Base-by-base conservation (phyloP, 2,888 invertebrate genomes). In the Drosophila atroscutellata region DNA sequence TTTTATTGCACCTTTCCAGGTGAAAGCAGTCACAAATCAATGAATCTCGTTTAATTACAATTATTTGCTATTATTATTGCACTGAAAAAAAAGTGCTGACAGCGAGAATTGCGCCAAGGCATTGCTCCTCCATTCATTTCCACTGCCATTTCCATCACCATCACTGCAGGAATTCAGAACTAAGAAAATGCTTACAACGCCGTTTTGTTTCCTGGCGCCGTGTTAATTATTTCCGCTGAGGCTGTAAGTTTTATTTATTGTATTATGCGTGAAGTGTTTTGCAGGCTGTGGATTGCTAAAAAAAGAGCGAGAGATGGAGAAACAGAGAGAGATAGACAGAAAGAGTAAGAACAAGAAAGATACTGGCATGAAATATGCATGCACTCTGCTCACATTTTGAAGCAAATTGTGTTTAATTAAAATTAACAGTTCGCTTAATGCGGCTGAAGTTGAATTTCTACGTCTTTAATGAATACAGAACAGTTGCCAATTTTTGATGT, bases 201-300 rank as follows among this genome's bases (percentile, higher is more conserved):
- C 74, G 56, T 77, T 83, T 63, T 68, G 61, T 72, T 71, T 66
- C 69, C 60, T 62, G 52, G 68, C 56, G 65, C 62, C 67, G 80
- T 83, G 85, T 88, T 86, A 88, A 86, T 86, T 89, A 90, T 88
- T 86, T 89, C 86, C 90, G 70, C 75, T 75, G 81, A 72, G 62
- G 55, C 68, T 65, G 83, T 72, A 75, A 67, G 83, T 73, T 74
- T 83, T 83, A 89, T 89, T 89, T 85, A 85, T 85, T 75, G 66
- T 77, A 72, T 81, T 74, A 65, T 67, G 70, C 72, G 58, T 74
- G 50, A 69, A 63, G 60, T 73, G 69, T 58, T 67, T 63, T 59
- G 39, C 20, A 36, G 15, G 24, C 26, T 7, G 20, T 24, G 26
- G 39, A 37, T 32, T n/a, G 32, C 45, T 24, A 6, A 20, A 45